Base-by-base conservation (phyloP, 1,140 invertebrate species). In the Magallana gigas region DNA sequence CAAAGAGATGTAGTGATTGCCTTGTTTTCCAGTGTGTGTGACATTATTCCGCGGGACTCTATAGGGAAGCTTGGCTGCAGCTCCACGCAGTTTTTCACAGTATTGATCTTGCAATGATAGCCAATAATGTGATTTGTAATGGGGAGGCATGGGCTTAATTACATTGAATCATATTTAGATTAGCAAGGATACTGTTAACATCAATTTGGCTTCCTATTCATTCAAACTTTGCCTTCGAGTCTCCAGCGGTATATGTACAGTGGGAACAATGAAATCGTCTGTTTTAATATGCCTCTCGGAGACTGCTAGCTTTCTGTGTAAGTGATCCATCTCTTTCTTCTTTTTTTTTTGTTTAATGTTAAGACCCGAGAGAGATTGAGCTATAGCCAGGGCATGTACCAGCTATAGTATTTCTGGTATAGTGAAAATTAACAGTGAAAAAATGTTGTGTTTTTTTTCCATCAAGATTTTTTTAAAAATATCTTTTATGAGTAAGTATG, bases 101-200 rank as follows among this genome's bases (percentile, higher is more conserved):
- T 76, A 76, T 76, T 76, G 68, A 76, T 76, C 23, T 29, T 76
- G 36, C 68, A 76, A 23, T 76, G 68, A 76, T 76, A 76, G 68
- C 68, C 68, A 76, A 76, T 76, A 76, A 76, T 76, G 68, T 76
- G 68, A 76, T 76, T 76, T 76, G 68, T 76, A 76, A 76, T 76
- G 68, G 68, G 68, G 68, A 76, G 23, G 68, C 68, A 76, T 76
- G 36, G 14, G 68, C 68, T 76, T 76, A 76, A 76, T 76, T 76
- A 76, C 68, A 76, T 76, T 76, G 68, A 76, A 76, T 76, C 68
- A 76, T 76, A 76, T 76, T 76, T 76, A 76, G 68, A 76, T 76
- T 76, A 76, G 68, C 68, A 18, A 76, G 68, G 68, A 76, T 76
- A 76, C 68, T 76, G 68, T 76, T 76, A 76, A 76, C 68, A 76